phyloP scores from a whole-genome alignment of 2,113 vertebrate species.

The Natator depressus region DNA sequence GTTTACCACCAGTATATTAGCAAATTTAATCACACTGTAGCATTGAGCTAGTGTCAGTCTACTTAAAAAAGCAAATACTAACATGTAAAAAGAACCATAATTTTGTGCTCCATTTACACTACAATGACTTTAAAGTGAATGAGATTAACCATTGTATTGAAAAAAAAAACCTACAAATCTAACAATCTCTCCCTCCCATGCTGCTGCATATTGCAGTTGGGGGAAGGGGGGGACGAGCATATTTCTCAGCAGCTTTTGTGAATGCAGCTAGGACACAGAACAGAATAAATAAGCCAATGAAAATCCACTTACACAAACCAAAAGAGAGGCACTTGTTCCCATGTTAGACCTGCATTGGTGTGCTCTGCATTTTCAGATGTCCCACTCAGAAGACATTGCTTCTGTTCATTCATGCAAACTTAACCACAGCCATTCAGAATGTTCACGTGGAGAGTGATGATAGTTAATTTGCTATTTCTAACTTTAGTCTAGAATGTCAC shows the following conservation, averaged over 20 bases:
- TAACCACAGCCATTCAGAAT: not conserved
- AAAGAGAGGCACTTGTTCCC: conserved; percentile 80
- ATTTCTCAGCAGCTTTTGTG: not conserved
- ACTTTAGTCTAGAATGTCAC: not conserved
- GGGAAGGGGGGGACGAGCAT: not conserved
- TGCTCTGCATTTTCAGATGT: not conserved
- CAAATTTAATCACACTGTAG: not conserved
- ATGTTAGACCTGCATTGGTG: conserved; percentile 45
- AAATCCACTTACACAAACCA: conserved; percentile 81
- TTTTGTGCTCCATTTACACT: not conserved
- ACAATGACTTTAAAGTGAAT: not conserved
- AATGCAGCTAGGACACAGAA: not conserved
- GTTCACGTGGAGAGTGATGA: not conserved
- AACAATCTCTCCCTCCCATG: not conserved
- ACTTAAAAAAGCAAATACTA: not conserved
- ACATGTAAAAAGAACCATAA: not conserved
- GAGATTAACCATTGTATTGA: no score
- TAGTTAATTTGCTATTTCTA: not conserved
- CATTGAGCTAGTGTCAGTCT: not conserved
- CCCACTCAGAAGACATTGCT: not conserved
- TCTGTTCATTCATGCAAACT: not conserved
- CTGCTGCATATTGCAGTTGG: not conserved
- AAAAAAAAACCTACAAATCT: not conserved
- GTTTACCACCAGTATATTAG: accelerated
- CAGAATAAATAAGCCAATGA: not conserved